Percentiles rank a stretch among this genome's conserved stretches.
These are phyloP conservation scores for Umimayanthus kanabou DNA, from an alignment of 92 coral and sea anemone genomes.

Conservation along the genomic window DNA sequence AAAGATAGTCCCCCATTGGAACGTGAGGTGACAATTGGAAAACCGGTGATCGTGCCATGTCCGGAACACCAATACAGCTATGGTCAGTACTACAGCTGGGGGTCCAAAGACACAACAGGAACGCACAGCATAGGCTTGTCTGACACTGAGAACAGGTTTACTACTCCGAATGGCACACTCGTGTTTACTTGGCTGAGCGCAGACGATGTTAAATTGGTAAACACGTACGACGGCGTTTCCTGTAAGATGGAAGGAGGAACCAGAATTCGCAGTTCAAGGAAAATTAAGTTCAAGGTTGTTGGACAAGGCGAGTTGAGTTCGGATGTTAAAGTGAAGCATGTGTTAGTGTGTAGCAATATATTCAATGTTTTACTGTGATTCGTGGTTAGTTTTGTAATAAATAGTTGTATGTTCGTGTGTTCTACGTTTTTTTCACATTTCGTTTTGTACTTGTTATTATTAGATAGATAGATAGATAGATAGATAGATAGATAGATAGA, in stretches of 20 bases:
- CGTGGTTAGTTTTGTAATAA: background rate
- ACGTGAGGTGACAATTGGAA: background rate
- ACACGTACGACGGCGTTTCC: background rate
- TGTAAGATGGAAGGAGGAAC: constrained; percentile 27
- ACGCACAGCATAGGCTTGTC: background rate
- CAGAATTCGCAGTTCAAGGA: background rate
- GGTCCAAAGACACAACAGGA: background rate
- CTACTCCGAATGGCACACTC: background rate
- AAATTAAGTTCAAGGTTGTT: background rate
- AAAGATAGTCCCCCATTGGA: background rate
- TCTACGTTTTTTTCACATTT: no score
- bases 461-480: no score
- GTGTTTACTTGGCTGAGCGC: background rate
- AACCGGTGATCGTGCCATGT: constrained; percentile 6
- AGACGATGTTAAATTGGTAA: background rate
- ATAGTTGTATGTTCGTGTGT: no score
- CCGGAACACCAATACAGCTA: constrained; percentile 1
- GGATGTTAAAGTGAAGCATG: background rate
- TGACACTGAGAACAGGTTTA: background rate
- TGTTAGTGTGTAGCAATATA: background rate
- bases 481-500: no score
- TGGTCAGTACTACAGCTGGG: constrained; percentile 32
- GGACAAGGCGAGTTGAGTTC: background rate
- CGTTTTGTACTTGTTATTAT: no score
- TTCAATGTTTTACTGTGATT: no score